Evolutionary conservation across 2,797 vertebrate species (phyloP).

Genomic region (Sebastes taczanowskii): DNA sequence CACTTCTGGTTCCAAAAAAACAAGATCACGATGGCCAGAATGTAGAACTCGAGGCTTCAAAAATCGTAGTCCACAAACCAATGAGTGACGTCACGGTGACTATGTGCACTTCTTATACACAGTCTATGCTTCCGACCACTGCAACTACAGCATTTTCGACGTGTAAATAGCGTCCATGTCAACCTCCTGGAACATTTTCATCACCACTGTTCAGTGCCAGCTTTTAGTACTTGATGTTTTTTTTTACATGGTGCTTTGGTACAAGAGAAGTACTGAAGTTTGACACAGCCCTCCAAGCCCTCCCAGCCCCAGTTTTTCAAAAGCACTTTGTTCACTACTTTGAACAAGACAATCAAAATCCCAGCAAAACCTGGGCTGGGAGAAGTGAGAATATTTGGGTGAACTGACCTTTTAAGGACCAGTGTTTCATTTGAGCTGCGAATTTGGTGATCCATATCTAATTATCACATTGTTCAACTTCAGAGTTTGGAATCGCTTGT

Average conservation of each 20-base stretch:
- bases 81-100: no score
- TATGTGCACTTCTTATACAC: no score
- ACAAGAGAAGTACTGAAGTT: neutral
- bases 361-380: neutral
- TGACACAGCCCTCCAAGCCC: neutral
- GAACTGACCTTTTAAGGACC: neutral
- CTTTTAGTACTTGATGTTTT: no score
- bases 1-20: no score
- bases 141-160: neutral
- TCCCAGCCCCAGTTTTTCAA: neutral
- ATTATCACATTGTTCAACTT: neutral
- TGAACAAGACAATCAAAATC: neutral
- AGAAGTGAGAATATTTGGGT: neutral
- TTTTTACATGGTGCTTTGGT: neutral
- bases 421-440: neutral
- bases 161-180: neutral
- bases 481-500: neutral
- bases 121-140: rapidly evolving
- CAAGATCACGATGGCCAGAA: no score
- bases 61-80: no score
- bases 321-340: neutral
- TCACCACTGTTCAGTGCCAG: neutral
- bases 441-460: neutral
- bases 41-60: no score
- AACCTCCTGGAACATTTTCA: neutral